Percentiles rank a stretch among this genome's conserved stretches.
These are phyloP conservation scores for Podarcis muralis DNA, from an alignment of 2,113 vertebrate species.

Conservation along the genomic window DNA sequence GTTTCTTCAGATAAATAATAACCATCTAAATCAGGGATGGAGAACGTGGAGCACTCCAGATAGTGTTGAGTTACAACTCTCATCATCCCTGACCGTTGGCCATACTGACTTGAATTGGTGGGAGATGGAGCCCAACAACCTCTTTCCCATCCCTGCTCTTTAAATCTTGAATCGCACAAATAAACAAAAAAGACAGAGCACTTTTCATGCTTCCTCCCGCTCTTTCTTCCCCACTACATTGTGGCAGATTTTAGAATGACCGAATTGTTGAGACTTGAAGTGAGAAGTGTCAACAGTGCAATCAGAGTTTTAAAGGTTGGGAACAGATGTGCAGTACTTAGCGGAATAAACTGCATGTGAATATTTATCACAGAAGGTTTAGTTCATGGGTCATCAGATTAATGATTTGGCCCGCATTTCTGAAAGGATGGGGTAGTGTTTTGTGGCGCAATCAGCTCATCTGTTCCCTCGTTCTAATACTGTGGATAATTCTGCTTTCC, in stretches of 20 bases:
- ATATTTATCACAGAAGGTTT: conserved; percentile 25
- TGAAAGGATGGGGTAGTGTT: conserved; percentile 29
- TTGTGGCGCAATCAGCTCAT: conserved; percentile 25
- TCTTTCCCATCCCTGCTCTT: background rate
- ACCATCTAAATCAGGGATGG: too few relatives aligned
- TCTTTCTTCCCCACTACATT: too few relatives aligned
- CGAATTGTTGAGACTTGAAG: background rate
- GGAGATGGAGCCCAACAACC: background rate
- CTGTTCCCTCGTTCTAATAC: conserved; percentile 45
- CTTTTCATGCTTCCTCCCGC: background rate
- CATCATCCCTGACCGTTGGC: too few relatives aligned
- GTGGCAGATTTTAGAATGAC: background rate
- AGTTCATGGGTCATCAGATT: background rate
- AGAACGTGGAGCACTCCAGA: too few relatives aligned
- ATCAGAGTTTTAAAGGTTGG: background rate
- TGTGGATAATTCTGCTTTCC: conserved; percentile 22
- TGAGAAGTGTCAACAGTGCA: background rate
- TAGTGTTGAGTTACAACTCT: too few relatives aligned
- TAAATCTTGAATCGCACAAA: background rate
- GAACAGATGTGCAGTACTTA: conserved; percentile 30
- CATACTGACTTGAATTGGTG: background rate
- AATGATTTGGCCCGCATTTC: conserved; percentile 22
- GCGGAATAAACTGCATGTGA: background rate
- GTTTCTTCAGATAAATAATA: too few relatives aligned
- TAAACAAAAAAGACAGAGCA: too few relatives aligned